These are phyloP conservation scores for Delia radicum DNA, from an alignment of 1,140 invertebrate genomes.

Conservation along the genomic window DNA sequence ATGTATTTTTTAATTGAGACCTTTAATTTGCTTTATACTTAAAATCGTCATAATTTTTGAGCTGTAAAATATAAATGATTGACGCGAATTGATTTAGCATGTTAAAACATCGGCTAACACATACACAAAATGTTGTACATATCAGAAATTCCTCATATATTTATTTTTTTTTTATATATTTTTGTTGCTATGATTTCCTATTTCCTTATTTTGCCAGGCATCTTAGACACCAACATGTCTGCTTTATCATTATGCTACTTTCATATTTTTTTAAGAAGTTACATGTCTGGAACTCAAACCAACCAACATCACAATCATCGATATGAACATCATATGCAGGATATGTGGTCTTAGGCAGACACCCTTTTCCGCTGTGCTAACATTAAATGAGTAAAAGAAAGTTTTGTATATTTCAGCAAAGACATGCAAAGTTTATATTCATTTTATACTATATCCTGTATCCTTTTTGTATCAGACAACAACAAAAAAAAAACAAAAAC, in stretches of 20 bases:
- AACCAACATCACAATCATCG: not conserved
- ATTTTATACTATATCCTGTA: not conserved
- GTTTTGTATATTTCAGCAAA: not conserved
- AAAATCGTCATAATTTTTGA: too few relatives aligned
- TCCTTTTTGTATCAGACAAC: not conserved
- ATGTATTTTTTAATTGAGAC: too few relatives aligned
- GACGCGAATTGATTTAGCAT: too few relatives aligned
- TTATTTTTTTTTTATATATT: not conserved
- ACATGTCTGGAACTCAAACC: not conserved
- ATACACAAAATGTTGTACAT: too few relatives aligned
- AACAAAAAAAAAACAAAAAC: not conserved
- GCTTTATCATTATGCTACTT: not conserved
- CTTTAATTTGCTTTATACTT: too few relatives aligned
- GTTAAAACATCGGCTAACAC: too few relatives aligned
- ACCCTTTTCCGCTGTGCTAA: not conserved
- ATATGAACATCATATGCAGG: not conserved
- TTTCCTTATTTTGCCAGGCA: not conserved
- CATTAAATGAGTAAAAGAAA: not conserved
- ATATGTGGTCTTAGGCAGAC: not conserved
- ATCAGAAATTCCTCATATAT: too few relatives aligned
- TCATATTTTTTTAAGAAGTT: not conserved
- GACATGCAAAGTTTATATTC: not conserved
- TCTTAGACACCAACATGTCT: not conserved
- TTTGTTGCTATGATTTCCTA: not conserved
- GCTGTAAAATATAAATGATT: too few relatives aligned